These are phyloP conservation scores for Corynorhinus townsendii DNA, from an alignment of 2,113 vertebrate genomes.

Conservation along the genomic window DNA sequence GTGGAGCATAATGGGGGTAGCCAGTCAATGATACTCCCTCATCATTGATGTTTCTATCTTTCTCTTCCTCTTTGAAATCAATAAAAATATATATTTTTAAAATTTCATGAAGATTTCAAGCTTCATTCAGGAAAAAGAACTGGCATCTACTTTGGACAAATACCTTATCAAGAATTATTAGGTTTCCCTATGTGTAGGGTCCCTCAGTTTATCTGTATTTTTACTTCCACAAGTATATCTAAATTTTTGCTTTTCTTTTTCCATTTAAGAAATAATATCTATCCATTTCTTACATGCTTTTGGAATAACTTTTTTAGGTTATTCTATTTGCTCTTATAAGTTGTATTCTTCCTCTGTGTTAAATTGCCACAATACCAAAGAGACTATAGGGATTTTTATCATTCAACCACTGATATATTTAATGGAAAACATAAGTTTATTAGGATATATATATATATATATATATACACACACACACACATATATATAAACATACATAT, in stretches of 20 bases:
- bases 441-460: neutral
- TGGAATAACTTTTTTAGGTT: neutral
- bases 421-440: neutral
- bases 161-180: neutral
- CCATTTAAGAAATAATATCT: neutral
- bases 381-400: neutral
- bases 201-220: neutral
- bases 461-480: too few relatives aligned
- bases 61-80: too few relatives aligned
- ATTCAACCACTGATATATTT: neutral
- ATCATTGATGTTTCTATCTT: too few relatives aligned
- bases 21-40: too few relatives aligned
- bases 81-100: neutral
- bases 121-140: neutral
- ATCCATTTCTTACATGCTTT: neutral
- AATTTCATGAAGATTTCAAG: neutral
- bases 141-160: neutral
- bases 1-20: too few relatives aligned
- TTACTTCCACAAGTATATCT: neutral
- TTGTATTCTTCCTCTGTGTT: neutral
- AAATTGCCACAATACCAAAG: neutral
- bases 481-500: fast-evolving
- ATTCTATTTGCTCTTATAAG: neutral
- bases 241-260: neutral
- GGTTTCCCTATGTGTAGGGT: neutral